phyloP scores from a whole-genome alignment of 2,888 invertebrate genomes.

The Dione juno region DNA sequence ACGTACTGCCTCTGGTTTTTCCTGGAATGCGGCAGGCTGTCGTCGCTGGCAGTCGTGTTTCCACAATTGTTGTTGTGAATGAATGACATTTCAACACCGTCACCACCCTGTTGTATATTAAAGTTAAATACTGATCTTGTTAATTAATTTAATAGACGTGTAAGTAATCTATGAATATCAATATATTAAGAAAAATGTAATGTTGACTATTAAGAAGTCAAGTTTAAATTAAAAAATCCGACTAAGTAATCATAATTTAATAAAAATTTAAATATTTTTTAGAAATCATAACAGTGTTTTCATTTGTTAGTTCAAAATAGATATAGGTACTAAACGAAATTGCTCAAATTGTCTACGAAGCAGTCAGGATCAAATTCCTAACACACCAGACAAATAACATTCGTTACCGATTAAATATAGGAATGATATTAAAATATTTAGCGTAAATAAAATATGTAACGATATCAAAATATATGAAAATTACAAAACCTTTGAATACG shows the following conservation, averaged over 20 bases:
- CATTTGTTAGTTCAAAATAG: background rate
- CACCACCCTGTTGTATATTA: conserved; percentile 66
- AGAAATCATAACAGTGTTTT: no score
- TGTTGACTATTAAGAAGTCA: no score
- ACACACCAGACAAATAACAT: background rate
- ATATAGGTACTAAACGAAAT: background rate
- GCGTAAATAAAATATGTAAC: background rate
- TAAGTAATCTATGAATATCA: background rate
- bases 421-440: background rate
- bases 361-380: background rate
- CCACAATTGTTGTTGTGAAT: conserved; percentile 86
- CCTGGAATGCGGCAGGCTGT: conserved; percentile 69
- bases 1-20: conserved; percentile 75
- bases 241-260: no score
- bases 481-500: background rate
- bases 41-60: conserved; percentile 69
- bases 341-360: background rate
- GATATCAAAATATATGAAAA: background rate
- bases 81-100: conserved; percentile 87
- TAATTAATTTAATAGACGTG: background rate
- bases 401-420: background rate
- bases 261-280: no score
- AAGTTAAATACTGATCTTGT: conserved; percentile 7
- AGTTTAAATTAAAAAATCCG: no score
- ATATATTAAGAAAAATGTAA: no score